Base-by-base conservation (phyloP, 2,113 vertebrate genomes). In the Callocephalon fimbriatum region DNA sequence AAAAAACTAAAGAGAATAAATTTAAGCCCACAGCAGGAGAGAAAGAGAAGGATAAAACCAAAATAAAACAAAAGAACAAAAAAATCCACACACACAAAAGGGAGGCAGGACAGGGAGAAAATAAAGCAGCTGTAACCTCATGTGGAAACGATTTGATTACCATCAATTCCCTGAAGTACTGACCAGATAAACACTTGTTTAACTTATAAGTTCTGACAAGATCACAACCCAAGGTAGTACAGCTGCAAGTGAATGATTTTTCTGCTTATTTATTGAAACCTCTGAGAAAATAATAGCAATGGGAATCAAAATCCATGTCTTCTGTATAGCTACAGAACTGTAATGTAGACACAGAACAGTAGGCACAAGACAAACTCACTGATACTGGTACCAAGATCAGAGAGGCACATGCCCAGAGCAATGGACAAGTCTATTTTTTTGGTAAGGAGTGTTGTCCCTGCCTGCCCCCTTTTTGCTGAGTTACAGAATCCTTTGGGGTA, bases 81-180 rank as follows among this genome's bases (percentile, higher is more conserved):
- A 58, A 58, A 15, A 21, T 58, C 10, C 54, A 27, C 15, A 38
- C 21, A 68, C 25, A 83, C 10, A 92, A 66, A 85, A 90, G 12
- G 5, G 0, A 79, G 54, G 59, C 62, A 81, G 14, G 65, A 73
- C 12, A 54, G 38, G 58, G 50, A 86, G 53, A 87, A 91, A 96
- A 95, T 38, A 77, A 79, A 82, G 76, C 76, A 81, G 76, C 82
- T 86, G 79, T 71, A 93, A 74, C n/a, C 76, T 94, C 88, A 72
- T 77, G 76, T 84, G 74, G 92, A 97, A 96, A 82, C 50, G 90
- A 94, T 96, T 93, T 92, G 75, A 96, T 94, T 97, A 95, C 61
- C 75, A 75, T 82, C 88, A 90, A 72, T 89, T 93, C 93, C 94
- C 88, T 25, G 23, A 87, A 96, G 89, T 80, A 95, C 71, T 94